phyloP scores from a whole-genome alignment of 2,113 vertebrate species.

The Chionodraco myersi region DNA sequence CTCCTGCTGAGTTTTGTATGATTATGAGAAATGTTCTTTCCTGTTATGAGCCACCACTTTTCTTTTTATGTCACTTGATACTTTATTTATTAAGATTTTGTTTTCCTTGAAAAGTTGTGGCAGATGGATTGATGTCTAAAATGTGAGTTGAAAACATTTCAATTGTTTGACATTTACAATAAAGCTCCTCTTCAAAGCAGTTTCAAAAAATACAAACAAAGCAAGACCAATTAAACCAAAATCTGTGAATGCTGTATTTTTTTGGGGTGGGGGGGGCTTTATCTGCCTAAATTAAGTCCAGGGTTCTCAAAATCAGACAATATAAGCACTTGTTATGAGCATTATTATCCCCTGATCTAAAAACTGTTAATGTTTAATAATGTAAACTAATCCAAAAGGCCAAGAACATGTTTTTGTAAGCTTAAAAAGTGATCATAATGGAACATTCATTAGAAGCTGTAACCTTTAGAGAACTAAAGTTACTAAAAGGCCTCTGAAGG shows the following conservation, averaged over 20 bases:
- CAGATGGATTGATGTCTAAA: background rate
- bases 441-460: background rate
- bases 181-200: background rate
- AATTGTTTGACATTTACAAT: constrained; percentile 8
- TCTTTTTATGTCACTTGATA: constrained; percentile 5
- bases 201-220: background rate
- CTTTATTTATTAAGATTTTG: background rate
- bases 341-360: background rate
- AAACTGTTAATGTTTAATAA: background rate
- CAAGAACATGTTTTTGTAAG: background rate
- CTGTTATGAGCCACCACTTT: background rate
- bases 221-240: background rate
- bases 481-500: too few species aligned
- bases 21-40: too few species aligned
- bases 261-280: background rate
- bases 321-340: background rate
- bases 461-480: background rate
- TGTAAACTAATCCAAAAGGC: background rate
- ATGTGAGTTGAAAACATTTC: background rate
- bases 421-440: background rate
- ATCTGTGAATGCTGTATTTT: background rate
- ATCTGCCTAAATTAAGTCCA: background rate
- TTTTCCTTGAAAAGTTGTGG: background rate
- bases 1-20: constrained; percentile 1
- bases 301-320: background rate